Percentiles rank a stretch among this genome's conserved stretches.
Evolutionary conservation across 2,888 invertebrate species (phyloP).

Genomic region (Spatulosminthurus flaviceps): DNA sequence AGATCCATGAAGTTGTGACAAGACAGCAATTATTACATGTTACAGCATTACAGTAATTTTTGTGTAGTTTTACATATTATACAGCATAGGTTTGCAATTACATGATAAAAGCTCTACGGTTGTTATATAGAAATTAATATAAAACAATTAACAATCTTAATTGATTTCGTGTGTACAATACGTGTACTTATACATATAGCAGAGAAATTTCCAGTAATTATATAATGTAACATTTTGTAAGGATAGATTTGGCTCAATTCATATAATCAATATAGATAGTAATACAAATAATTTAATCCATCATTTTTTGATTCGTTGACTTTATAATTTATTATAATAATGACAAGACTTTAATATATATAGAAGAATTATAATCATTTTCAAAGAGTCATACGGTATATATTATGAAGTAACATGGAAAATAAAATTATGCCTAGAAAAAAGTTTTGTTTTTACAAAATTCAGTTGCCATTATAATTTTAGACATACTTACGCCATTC

Average conservation of each 20-base stretch:
- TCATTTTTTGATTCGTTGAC: conserved; percentile 8
- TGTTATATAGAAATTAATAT: not conserved
- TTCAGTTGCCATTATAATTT: no score
- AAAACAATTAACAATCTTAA: no score
- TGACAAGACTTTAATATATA: not conserved
- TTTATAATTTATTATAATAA: not conserved
- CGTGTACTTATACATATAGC: no score
- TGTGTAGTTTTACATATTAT: not conserved
- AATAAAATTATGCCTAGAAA: no score
- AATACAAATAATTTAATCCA: not conserved
- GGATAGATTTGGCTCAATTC: not conserved
- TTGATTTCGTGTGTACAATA: no score
- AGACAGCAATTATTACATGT: conserved; percentile 15
- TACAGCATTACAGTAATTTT: no score
- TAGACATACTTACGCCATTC: no score
- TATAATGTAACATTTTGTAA: not conserved
- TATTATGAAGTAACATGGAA: no score
- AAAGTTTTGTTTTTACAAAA: no score
- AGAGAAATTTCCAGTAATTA: no score
- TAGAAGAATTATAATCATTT: no score
- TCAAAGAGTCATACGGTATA: no score
- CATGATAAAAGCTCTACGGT: not conserved
- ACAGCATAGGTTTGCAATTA: not conserved
- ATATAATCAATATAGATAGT: not conserved
- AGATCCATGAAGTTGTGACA: not conserved